Percentiles rank a stretch among this genome's conserved stretches.
phyloP scores from a whole-genome alignment of 2,113 vertebrate genomes.

The Blennius ocellaris region DNA sequence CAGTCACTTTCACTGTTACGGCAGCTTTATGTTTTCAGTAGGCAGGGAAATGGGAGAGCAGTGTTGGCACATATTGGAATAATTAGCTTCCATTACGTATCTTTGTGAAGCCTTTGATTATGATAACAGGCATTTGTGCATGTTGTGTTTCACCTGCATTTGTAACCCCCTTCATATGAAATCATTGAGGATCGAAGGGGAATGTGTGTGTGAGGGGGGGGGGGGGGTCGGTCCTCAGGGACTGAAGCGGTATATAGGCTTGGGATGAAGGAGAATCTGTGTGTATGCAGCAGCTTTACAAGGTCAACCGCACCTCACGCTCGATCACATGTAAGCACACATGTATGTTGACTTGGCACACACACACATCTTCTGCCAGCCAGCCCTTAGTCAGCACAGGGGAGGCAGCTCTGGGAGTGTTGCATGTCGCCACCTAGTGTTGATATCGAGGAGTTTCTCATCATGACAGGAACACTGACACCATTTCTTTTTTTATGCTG shows the following conservation, averaged over 20 bases:
- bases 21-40: constrained; percentile 47
- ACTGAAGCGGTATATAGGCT: constrained; percentile 8
- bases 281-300: constrained; percentile 62
- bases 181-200: constrained; percentile 29
- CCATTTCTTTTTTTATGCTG: constrained; percentile 21
- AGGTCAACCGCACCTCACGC: constrained; percentile 62
- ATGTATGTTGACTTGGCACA: constrained; percentile 54
- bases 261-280: constrained; percentile 45
- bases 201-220: too few relatives aligned
- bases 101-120: constrained; percentile 34
- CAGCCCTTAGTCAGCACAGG: constrained; percentile 75
- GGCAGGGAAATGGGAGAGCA: constrained; percentile 26
- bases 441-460: constrained; percentile 15
- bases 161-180: not conserved
- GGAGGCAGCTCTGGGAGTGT: constrained; percentile 35
- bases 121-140: constrained; percentile 20
- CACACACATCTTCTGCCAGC: constrained; percentile 43
- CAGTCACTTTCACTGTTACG: constrained; percentile 50
- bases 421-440: constrained; percentile 76
- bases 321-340: constrained; percentile 68
- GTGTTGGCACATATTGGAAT: constrained; percentile 12
- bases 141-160: constrained; percentile 30
- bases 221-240: constrained; percentile 12
- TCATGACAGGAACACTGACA: constrained; percentile 33
- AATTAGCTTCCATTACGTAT: constrained; percentile 12